Percentiles rank a stretch among this genome's conserved stretches.
Conservation (phyloP, 1,140 invertebrate genomes). For the Drosophila kepulauana region DNA sequence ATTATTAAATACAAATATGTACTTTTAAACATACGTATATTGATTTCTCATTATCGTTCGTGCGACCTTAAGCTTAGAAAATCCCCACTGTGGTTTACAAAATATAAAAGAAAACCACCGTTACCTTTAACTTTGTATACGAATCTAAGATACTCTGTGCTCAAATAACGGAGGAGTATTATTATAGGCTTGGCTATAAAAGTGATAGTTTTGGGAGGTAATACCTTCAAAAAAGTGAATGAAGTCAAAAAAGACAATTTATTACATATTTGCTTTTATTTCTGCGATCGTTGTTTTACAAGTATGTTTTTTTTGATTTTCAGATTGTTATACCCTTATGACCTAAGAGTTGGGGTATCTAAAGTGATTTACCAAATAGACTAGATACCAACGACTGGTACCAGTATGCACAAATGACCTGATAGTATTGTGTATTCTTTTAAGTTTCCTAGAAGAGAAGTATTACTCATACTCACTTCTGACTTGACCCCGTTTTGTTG, state of each 20-base stretch:
- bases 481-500: conserved; percentile 36
- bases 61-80: conserved; percentile 6
- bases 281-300: too few relatives aligned
- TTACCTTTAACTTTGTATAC: background rate
- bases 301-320: background rate
- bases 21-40: background rate
- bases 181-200: too few relatives aligned
- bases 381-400: conserved; percentile 4
- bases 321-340: background rate
- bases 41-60: background rate
- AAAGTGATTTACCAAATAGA: background rate
- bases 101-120: background rate
- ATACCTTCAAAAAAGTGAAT: too few relatives aligned
- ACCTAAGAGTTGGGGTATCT: too few relatives aligned
- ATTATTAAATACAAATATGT: conserved; percentile 20
- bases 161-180: background rate
- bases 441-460: conserved; percentile 16
- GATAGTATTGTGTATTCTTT: background rate
- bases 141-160: background rate
- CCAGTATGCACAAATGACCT: background rate
- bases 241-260: too few relatives aligned
- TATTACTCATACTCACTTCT: conserved; percentile 22
- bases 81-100: conserved; percentile 15
- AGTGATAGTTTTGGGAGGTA: too few relatives aligned
- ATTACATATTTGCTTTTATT: background rate